phyloP scores from a whole-genome alignment of 2,113 vertebrate species.

The Tricholaema leucomelas region DNA sequence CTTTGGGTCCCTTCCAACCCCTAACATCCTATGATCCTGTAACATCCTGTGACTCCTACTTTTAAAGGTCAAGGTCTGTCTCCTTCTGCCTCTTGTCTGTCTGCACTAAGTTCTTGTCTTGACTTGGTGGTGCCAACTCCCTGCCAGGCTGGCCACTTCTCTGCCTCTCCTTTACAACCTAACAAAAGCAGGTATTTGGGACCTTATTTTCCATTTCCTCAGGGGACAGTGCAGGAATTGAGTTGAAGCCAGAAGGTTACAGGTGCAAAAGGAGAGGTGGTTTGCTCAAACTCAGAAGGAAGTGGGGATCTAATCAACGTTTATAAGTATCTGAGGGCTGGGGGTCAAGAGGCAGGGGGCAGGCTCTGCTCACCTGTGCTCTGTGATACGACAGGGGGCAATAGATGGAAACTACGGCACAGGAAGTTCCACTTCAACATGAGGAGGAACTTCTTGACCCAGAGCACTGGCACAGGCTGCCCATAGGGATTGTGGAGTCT shows the following conservation, averaged over 20 bases:
- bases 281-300: background rate
- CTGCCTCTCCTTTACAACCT: background rate
- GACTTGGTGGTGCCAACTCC: background rate
- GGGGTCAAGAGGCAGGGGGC: no score
- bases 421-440: no score
- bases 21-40: no score
- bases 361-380: no score
- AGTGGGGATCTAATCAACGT: background rate
- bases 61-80: conserved; percentile 23
- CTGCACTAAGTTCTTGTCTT: background rate
- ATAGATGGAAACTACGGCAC: no score
- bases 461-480: no score
- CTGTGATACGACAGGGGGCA: no score
- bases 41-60: conserved; percentile 15
- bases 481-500: no score
- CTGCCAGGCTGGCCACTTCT: background rate
- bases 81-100: background rate
- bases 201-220: background rate
- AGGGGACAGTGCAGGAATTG: background rate
- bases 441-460: no score
- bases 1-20: no score
- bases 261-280: background rate
- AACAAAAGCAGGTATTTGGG: background rate
- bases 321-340: no score
- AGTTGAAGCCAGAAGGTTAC: background rate